A percentile compares a stretch with the other conserved stretches of the same genome.
Evolutionary conservation across 2,888 invertebrate genomes (phyloP).

Genomic region (Synergus umbraculus): DNA sequence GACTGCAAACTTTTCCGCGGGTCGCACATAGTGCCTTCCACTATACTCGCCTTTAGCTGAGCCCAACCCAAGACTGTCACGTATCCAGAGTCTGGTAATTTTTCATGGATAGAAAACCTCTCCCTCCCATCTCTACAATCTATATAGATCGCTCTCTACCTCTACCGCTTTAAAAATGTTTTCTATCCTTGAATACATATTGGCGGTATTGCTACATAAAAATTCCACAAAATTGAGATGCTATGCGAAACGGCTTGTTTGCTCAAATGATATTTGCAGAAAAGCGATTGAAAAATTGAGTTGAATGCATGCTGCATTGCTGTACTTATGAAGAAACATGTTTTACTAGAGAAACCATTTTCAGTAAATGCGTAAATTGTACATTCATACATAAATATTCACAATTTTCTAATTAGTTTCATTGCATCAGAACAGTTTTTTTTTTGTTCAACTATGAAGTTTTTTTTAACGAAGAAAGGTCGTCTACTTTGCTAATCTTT

Average conservation of each 20-base stretch:
- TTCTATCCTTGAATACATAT: conserved; percentile 27
- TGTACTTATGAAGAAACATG: neutral
- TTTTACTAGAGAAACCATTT: neutral
- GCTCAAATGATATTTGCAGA: conserved; percentile 36
- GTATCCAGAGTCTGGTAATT: conserved; percentile 41
- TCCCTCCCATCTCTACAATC: conserved; percentile 10
- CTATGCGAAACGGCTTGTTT: conserved; percentile 15
- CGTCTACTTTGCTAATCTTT: conserved; percentile 9
- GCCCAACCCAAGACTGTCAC: conserved; percentile 42
- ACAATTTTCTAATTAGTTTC: no score
- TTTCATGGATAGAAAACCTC: conserved; percentile 43
- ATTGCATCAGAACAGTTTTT: no score
- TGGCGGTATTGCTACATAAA: conserved; percentile 21
- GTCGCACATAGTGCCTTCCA: conserved; percentile 19
- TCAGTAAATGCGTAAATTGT: no score
- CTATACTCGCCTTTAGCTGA: conserved; percentile 37
- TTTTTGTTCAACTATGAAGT: neutral
- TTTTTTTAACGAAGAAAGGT: neutral
- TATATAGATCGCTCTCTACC: conserved; percentile 9
- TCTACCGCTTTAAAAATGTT: neutral
- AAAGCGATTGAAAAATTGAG: conserved; percentile 33
- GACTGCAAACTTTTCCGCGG: conserved; percentile 60
- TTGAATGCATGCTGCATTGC: conserved; percentile 5
- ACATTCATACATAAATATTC: no score
- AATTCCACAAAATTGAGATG: conserved; percentile 27